These are phyloP conservation scores for Lepidocyrtoides sp. DNA, from an alignment of 2,888 invertebrate genomes.

Conservation along the genomic window DNA sequence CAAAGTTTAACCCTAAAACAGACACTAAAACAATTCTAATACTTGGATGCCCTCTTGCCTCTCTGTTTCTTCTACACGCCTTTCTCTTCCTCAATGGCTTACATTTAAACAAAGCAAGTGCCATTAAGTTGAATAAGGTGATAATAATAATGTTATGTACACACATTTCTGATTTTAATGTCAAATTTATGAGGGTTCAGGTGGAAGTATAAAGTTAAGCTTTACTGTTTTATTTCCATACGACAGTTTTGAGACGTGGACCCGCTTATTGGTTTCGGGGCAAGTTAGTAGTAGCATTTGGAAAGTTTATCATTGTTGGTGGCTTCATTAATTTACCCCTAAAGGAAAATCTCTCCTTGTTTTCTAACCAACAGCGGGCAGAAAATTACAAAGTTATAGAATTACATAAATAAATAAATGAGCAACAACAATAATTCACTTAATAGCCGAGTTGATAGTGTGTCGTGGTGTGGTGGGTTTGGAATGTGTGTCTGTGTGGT, in stretches of 20 bases:
- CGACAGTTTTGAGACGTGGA: not conserved
- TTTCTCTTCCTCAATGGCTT: no score
- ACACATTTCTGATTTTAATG: no score
- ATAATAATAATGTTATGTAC: not conserved
- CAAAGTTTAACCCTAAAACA: no score
- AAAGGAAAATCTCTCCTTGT: constrained; percentile 2
- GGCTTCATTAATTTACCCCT: not conserved
- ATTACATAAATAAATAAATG: not conserved
- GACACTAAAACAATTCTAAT: no score
- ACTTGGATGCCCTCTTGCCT: no score
- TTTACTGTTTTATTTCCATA: not conserved
- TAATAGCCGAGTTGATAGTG: not conserved
- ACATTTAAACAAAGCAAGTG: no score
- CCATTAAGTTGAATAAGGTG: not conserved
- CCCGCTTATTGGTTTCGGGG: not conserved
- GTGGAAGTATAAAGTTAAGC: not conserved
- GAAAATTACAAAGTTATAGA: not conserved
- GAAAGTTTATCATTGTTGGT: not conserved
- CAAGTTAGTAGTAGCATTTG: not conserved
- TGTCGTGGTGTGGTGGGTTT: not conserved
- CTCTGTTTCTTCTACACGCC: no score
- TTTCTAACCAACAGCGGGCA: no score
- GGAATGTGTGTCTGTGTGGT: not conserved
- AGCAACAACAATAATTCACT: not conserved
- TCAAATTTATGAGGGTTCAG: not conserved